These are phyloP conservation scores for Dasyurus viverrinus DNA, from an alignment of 2,113 vertebrate species.

Conservation along the genomic window DNA sequence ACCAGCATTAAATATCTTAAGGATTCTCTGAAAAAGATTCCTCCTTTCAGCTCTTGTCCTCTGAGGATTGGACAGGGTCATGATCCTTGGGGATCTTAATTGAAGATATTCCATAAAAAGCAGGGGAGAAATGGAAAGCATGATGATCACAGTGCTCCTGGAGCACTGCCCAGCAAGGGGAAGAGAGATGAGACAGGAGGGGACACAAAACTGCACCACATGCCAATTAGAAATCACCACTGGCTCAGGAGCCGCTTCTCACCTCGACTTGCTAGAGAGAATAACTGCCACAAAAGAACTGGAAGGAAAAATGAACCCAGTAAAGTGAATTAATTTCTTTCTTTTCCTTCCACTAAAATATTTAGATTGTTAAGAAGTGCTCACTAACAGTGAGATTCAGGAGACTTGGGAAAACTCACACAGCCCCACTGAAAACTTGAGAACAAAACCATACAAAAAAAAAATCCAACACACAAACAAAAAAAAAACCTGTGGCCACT, in stretches of 20 bases:
- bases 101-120: not conserved
- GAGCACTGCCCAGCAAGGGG: not conserved
- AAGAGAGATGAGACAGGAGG: too few relatives aligned
- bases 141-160: not conserved
- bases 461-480: not conserved
- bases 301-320: too few relatives aligned
- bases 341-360: too few relatives aligned
- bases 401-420: not conserved
- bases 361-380: too few relatives aligned
- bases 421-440: not conserved
- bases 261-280: constrained; percentile 23
- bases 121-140: not conserved
- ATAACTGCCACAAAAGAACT: not conserved
- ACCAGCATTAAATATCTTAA: too few relatives aligned
- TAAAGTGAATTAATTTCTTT: too few relatives aligned
- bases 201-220: not conserved
- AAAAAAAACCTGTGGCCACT: not conserved
- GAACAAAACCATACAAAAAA: not conserved
- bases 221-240: constrained; percentile 15
- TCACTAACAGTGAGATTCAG: too few relatives aligned
- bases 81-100: too few relatives aligned
- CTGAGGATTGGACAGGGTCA: too few relatives aligned
- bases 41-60: too few relatives aligned
- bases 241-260: constrained; percentile 26
- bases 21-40: too few relatives aligned